These are phyloP conservation scores for Pantherophis vulpinus DNA, from an alignment of 2,797 vertebrate species.

Conservation along the genomic window DNA sequence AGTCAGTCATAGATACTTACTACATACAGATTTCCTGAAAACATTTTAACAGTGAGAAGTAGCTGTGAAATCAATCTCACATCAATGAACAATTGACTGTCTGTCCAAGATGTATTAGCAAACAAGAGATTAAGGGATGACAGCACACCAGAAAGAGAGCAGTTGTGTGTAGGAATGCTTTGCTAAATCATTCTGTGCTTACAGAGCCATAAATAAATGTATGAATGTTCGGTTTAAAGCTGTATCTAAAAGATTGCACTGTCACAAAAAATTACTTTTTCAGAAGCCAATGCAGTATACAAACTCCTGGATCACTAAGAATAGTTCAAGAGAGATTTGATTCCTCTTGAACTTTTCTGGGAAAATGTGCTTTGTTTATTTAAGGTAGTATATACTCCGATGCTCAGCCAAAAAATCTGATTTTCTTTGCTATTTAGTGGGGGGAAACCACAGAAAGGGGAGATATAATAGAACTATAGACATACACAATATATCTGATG, in stretches of 20 bases:
- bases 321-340: background rate
- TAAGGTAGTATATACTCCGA: background rate
- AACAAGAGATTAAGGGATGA: background rate
- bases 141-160: slow-evolving; percentile 15
- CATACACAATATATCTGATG: background rate
- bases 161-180: background rate
- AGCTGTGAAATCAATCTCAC: background rate
- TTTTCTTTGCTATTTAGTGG: background rate
- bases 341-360: background rate
- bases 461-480: background rate
- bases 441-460: background rate
- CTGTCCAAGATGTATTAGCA: slow-evolving; percentile 16
- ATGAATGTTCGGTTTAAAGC: background rate
- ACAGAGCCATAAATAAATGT: background rate
- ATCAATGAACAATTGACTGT: slow-evolving; percentile 16
- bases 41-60: background rate
- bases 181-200: background rate
- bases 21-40: slow-evolving; percentile 39
- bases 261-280: background rate
- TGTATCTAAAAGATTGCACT: background rate
- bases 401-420: background rate
- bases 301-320: background rate
- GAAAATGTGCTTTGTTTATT: background rate
- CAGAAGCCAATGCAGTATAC: background rate
- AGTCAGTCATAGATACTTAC: background rate